Conservation (phyloP, 1,140 invertebrate species). For the Zaprionus ornatus region DNA sequence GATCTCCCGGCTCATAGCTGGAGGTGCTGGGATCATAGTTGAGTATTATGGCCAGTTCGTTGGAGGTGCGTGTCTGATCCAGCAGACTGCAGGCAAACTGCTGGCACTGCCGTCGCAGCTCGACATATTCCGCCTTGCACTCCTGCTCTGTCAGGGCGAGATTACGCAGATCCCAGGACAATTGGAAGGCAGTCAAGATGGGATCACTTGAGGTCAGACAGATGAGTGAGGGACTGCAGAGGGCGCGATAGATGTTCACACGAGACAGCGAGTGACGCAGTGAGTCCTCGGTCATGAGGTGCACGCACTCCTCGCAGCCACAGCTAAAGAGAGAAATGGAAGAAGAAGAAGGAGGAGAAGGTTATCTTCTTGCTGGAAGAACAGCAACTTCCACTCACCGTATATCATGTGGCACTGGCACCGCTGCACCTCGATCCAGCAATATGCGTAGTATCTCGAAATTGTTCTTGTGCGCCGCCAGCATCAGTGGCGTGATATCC, state of each 20-base stretch:
- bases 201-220: constrained; percentile 93
- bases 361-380: neutral
- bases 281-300: constrained; percentile 89
- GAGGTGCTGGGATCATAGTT: constrained; percentile 91
- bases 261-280: constrained; percentile 94
- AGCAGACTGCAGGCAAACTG: constrained; percentile 95
- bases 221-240: constrained; percentile 95
- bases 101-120: constrained; percentile 93
- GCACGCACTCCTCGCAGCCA: constrained; percentile 91
- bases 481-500: constrained; percentile 95
- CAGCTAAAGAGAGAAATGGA: constrained; percentile 84
- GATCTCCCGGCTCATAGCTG: constrained; percentile 88
- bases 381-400: constrained; percentile 84
- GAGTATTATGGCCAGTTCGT: constrained; percentile 96
- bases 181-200: constrained; percentile 91
- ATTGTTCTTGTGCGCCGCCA: constrained; percentile 96
- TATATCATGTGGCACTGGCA: constrained; percentile 94
- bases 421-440: constrained; percentile 92
- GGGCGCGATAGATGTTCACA: constrained; percentile 95
- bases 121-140: constrained; percentile 91
- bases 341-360: neutral
- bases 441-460: constrained; percentile 97
- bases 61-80: constrained; percentile 94
- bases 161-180: constrained; percentile 92
- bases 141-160: constrained; percentile 92